Evolutionary conservation across 2,888 invertebrate genomes (phyloP).

Genomic region (Lissocephala sabroskyi): DNA sequence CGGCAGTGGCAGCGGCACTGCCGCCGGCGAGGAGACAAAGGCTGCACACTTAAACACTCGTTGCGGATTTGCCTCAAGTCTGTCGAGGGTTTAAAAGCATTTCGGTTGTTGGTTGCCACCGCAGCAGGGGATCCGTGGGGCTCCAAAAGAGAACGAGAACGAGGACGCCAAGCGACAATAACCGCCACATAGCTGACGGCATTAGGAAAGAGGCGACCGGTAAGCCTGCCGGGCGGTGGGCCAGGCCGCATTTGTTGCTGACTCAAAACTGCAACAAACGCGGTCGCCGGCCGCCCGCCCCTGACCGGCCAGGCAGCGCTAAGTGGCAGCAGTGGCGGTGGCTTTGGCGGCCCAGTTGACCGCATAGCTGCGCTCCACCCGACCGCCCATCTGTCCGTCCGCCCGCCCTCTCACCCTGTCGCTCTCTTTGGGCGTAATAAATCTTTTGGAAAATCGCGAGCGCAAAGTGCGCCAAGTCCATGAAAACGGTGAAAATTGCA

Average conservation of each 20-base stretch:
- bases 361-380: slow-evolving; percentile 34
- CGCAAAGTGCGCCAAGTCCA: slow-evolving; percentile 54
- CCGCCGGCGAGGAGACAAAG: slow-evolving; percentile 5
- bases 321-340: slow-evolving; percentile 29
- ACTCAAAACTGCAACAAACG: background rate
- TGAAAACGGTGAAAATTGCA: slow-evolving; percentile 58
- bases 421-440: slow-evolving; percentile 49
- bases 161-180: no score
- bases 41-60: slow-evolving; percentile 28
- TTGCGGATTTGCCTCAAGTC: slow-evolving; percentile 31
- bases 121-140: no score
- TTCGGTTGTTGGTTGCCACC: slow-evolving; percentile 1
- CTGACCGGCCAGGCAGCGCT: slow-evolving; percentile 23
- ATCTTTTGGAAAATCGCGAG: slow-evolving; percentile 57
- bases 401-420: slow-evolving; percentile 21
- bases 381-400: no score
- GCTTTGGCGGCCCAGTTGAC: slow-evolving; percentile 28
- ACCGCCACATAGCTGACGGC: no score
- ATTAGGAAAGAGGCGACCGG: no score
- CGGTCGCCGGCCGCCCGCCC: background rate
- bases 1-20: background rate
- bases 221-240: no score
- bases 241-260: slow-evolving; percentile 4
- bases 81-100: slow-evolving; percentile 20
- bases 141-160: no score